Base-by-base conservation (phyloP, 2,888 invertebrate species). In the Caenorhabditis sinica region DNA sequence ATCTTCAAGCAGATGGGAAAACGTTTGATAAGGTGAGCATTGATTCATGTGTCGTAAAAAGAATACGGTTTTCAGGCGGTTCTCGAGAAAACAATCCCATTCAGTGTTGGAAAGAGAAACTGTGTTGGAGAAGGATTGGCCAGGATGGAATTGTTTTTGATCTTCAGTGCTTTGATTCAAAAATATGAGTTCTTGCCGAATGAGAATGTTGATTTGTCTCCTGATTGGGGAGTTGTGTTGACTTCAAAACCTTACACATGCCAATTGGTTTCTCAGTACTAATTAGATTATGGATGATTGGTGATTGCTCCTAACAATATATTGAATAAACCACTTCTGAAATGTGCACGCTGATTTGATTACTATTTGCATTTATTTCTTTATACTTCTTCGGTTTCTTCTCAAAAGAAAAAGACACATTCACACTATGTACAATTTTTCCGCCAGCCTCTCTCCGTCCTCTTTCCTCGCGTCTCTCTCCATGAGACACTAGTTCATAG, bases 91-190 rank as follows among this genome's bases (percentile, higher is more conserved):
- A 63, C 77, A 4, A 80, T 86, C 60, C 87, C 89, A 13, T 89
- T 89, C 79, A 86, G 86, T 28, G 82, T 88, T 40, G 89, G 89
- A 33, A 89, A 87, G 60, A 68, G 89, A 20, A 65, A 74, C 49
- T 89, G 89, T 65, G 89, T 86, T 13, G 89, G 89, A 63, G 89
- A 89, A 53, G 89, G 87, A 43, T 45, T 89, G 43, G 88, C 89
- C 0, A 30, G 86, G 4, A 80, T 88, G 74, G 89, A 89, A 65
- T 53, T 89, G 11, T 89, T 89, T 74, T 28, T 86, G 13, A 81
- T 82, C 15, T 71, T 84, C 53, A 66, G 75, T 15, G 63, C 86
- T 6, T 33, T 86, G 11, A 68, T 84, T 17, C 86, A 86, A 33
- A 84, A 79, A 68, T 86, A 74, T 33, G 83, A 83, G 63, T 81